A percentile compares a stretch with the other conserved stretches of the same genome.
These are phyloP conservation scores for Macrocentrus cingulum DNA, from an alignment of 1,140 invertebrate genomes.

Conservation along the genomic window DNA sequence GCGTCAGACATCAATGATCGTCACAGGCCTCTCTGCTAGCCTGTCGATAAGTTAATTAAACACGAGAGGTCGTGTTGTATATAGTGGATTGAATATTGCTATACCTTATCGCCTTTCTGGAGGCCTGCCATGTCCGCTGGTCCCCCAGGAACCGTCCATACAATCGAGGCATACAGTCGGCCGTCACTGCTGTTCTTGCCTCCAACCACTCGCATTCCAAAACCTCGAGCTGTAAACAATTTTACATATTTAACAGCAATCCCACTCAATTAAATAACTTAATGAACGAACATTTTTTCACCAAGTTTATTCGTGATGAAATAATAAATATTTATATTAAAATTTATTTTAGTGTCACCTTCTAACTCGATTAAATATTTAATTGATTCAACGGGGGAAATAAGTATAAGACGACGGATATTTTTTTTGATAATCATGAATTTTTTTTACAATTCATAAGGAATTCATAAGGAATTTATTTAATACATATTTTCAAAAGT, in stretches of 20 bases:
- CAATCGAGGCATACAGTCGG: constrained; percentile 84
- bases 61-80: background rate
- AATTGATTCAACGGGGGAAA: no score
- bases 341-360: no score
- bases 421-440: no score
- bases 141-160: constrained; percentile 87
- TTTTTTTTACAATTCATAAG: no score
- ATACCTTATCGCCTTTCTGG: constrained; percentile 83
- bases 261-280: background rate
- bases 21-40: constrained; percentile 21
- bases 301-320: no score
- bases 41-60: constrained; percentile 29
- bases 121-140: constrained; percentile 85
- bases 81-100: background rate
- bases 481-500: no score
- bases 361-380: no score
- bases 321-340: no score
- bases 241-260: background rate
- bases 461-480: no score
- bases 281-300: background rate
- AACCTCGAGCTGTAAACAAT: constrained; percentile 73
- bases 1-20: no score
- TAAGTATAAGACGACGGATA: no score
- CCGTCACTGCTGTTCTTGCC: constrained; percentile 83
- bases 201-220: constrained; percentile 90